Percentiles rank a stretch among this genome's conserved stretches.
Evolutionary conservation across 2,888 invertebrate species (phyloP).

Genomic region (Philaethria dido): DNA sequence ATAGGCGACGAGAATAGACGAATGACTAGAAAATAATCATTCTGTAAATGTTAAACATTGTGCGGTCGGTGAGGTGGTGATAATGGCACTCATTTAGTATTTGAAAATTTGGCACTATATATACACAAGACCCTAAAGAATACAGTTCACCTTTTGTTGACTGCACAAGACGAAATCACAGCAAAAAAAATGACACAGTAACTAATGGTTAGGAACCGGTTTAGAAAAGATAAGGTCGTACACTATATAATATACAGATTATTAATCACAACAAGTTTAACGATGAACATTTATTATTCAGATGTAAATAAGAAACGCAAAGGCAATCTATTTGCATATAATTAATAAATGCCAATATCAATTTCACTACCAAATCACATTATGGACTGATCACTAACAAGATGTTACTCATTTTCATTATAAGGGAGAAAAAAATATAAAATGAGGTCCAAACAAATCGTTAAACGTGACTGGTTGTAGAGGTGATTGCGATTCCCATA

Average conservation of each 20-base stretch:
- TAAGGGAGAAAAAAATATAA: slow-evolving; percentile 4
- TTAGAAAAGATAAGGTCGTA: slow-evolving; percentile 35
- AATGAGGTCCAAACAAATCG: slow-evolving; percentile 20
- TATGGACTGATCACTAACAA: neutral
- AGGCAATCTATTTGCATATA: slow-evolving; percentile 12
- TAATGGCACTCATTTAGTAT: neutral
- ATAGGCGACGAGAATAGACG: slow-evolving; percentile 75
- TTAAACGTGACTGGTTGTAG: slow-evolving; percentile 41
- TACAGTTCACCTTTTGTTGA: slow-evolving; percentile 34
- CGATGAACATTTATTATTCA: slow-evolving; percentile 21
- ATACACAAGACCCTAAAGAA: neutral
- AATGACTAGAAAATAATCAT: slow-evolving; percentile 63
- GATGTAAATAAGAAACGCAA: slow-evolving; percentile 2
- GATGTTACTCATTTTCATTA: slow-evolving; percentile 12
- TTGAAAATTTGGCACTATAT: neutral
- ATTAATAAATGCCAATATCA: neutral
- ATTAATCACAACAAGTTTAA: slow-evolving; percentile 10
- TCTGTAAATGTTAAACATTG: slow-evolving; percentile 56
- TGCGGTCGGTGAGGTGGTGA: slow-evolving; percentile 57
- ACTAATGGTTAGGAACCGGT: slow-evolving; percentile 38
- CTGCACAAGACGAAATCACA: slow-evolving; percentile 34
- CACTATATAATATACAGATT: slow-evolving; percentile 30
- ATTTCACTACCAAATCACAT: slow-evolving; percentile 5
- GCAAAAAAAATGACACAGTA: slow-evolving; percentile 45
- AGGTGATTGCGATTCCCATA: slow-evolving; percentile 45